Base-by-base conservation (phyloP, 2,113 vertebrate species). In the Myocastor coypus region DNA sequence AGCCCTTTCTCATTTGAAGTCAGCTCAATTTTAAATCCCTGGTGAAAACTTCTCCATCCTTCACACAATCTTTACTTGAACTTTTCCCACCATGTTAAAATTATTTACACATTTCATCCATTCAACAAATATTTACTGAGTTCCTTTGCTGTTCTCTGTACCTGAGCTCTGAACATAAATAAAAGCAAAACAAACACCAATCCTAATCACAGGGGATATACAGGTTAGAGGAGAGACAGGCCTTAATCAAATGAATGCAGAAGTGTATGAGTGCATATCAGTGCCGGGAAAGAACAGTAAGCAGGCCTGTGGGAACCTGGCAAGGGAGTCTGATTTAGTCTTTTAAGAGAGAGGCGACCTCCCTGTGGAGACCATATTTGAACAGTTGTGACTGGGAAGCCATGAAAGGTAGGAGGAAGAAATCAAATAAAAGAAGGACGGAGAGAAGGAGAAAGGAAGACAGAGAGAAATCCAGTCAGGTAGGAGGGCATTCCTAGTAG, bases 21-120 rank as follows among this genome's bases (percentile, higher is more conserved):
- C 30, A 80, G 30, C 77, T 94, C 46, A 81, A n/a, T 63, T 75
- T 93, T 95, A 94, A 94, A 85, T 37, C 11, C 50, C 57, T 73
- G 8, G 11, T 52, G 46, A 94, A 89, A 26, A 30, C 1, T 52
- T 93, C 24, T 78, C 91, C 37, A 14, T 85, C 52, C 46, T 0
- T 88, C 20, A 20, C 20, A 83, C 7, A 55, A 95, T 24, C 34
- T 91, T 66, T 90, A 66, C 64, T 92, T 95, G 34, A 0, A 55
- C 14, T 24, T 85, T 57, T 63, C 14, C 24, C 1, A n/a, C 24
- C 68, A 37, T 52, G 26, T 46, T 75, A 92, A 87, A 83, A 84
- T 92, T 78, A 82, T 68, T 86, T 83, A n/a, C 59, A 84, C 64
- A 73, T 92, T 78, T 73, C 6, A 83, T 66, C 75, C 22, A 83